Evolutionary conservation across 2,888 invertebrate genomes (phyloP).

Genomic region (Zygaena filipendulae): DNA sequence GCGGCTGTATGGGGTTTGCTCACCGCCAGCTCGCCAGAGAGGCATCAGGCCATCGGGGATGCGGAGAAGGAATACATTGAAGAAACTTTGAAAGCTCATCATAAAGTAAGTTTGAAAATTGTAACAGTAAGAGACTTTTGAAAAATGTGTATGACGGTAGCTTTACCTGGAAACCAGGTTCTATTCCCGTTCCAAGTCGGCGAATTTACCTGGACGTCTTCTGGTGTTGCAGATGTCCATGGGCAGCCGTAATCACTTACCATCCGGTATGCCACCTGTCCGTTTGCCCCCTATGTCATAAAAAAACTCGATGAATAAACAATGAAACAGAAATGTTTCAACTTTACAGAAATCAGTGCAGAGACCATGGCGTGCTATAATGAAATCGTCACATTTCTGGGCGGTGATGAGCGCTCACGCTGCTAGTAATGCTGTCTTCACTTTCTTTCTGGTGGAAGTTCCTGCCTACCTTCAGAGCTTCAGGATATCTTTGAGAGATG

Average conservation of each 20-base stretch:
- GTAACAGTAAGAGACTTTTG: no score
- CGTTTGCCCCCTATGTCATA: no score
- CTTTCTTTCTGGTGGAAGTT: constrained; percentile 35
- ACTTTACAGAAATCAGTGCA: no score
- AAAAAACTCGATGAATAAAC: no score
- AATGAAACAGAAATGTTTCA: no score
- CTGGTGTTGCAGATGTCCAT: no score
- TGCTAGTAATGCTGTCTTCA: constrained; percentile 34
- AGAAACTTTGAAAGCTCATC: constrained; percentile 25
- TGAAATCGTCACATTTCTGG: constrained; percentile 37
- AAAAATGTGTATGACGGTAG: background rate
- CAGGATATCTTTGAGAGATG: constrained; percentile 28
- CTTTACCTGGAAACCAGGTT: constrained; percentile 1
- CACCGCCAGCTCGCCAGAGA: constrained; percentile 36
- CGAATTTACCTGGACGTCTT: no score
- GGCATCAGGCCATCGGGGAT: constrained; percentile 45
- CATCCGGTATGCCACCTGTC: no score
- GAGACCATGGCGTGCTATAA: constrained; percentile 37
- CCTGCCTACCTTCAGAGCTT: constrained; percentile 31
- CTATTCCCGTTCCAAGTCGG: no score
- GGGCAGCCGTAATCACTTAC: no score
- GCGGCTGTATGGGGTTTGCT: constrained; percentile 35
- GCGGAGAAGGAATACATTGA: constrained; percentile 43
- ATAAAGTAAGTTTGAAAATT: constrained; percentile 15
- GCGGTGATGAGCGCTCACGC: constrained; percentile 33